Evolutionary conservation across 2,888 invertebrate species (phyloP).

Genomic region (Ceratothoa steindachneri): DNA sequence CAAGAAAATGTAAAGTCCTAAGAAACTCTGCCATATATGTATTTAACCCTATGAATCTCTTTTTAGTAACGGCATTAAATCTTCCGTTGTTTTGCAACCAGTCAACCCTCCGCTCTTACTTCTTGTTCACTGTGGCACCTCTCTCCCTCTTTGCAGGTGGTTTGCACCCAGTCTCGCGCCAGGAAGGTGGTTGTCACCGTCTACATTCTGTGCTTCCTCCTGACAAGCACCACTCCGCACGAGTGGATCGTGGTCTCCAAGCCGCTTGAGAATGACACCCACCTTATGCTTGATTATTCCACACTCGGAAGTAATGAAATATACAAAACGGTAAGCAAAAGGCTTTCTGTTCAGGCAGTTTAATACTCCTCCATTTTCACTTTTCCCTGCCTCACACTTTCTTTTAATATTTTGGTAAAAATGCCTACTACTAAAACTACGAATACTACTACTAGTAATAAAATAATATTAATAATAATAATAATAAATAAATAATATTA

Average conservation of each 20-base stretch:
- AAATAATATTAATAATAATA: too few relatives aligned
- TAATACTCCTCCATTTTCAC: slow-evolving; percentile 28
- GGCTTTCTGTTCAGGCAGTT: neutral
- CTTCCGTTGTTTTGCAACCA: too few relatives aligned
- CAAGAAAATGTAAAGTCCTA: too few relatives aligned
- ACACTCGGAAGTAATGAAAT: slow-evolving; percentile 57
- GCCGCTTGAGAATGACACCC: slow-evolving; percentile 41
- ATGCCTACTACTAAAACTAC: too few relatives aligned
- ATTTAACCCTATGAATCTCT: too few relatives aligned
- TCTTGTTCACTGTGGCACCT: neutral
- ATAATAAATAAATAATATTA: too few relatives aligned
- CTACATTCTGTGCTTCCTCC: slow-evolving; percentile 60
- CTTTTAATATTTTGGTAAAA: too few relatives aligned
- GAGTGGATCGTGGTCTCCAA: slow-evolving; percentile 58
- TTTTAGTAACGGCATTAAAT: too few relatives aligned
- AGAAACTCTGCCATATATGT: too few relatives aligned
- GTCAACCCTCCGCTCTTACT: neutral
- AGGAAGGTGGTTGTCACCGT: slow-evolving; percentile 62
- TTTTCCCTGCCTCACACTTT: neutral
- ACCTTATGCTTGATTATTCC: slow-evolving; percentile 49
- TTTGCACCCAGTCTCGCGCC: slow-evolving; percentile 68
- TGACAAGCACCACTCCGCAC: slow-evolving; percentile 64
- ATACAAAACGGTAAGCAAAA: slow-evolving; percentile 53
- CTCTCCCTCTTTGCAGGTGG: slow-evolving; percentile 50
- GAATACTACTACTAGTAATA: too few relatives aligned